These are phyloP conservation scores for Crocallis elinguaria DNA, from an alignment of 2,888 invertebrate genomes.

Conservation along the genomic window DNA sequence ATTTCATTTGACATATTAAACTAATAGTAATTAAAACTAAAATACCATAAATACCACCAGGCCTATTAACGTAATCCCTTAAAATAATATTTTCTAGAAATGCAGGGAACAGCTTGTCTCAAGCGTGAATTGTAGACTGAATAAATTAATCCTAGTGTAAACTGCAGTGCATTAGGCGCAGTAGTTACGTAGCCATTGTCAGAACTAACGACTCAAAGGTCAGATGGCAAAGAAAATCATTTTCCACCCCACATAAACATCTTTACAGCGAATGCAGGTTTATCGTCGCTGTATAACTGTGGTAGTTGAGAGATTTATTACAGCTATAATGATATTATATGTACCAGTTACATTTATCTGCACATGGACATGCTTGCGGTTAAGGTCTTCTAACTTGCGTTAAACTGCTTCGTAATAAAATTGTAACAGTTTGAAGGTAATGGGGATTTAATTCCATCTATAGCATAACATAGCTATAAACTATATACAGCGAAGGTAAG, in stretches of 20 bases:
- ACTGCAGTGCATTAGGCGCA: constrained; percentile 55
- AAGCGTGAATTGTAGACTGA: constrained; percentile 27
- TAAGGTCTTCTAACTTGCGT: constrained; percentile 1
- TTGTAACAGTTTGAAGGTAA: constrained; percentile 13
- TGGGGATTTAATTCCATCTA: no score
- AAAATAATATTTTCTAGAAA: background rate
- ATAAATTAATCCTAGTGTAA: constrained; percentile 44
- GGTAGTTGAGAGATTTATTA: constrained; percentile 17
- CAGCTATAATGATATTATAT: constrained; percentile 14
- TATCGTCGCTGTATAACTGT: constrained; percentile 15
- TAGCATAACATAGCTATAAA: no score
- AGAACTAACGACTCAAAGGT: constrained; percentile 37
- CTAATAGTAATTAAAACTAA: background rate
- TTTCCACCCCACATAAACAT: constrained; percentile 11
- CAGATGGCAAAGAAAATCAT: constrained; percentile 31
- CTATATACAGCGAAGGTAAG: no score
- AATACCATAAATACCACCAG: no score
- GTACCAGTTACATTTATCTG: constrained; percentile 11
- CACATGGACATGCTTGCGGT: constrained; percentile 7
- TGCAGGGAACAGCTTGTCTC: constrained; percentile 8
- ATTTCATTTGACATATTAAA: constrained; percentile 21
- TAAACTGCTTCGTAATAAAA: constrained; percentile 19
- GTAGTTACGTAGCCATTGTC: constrained; percentile 35
- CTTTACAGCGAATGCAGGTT: constrained; percentile 23
- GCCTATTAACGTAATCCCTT: no score